Percentiles rank a stretch among this genome's conserved stretches.
Evolutionary conservation across 2,797 vertebrate genomes (phyloP).

Genomic region (Lutjanus argentimaculatus): DNA sequence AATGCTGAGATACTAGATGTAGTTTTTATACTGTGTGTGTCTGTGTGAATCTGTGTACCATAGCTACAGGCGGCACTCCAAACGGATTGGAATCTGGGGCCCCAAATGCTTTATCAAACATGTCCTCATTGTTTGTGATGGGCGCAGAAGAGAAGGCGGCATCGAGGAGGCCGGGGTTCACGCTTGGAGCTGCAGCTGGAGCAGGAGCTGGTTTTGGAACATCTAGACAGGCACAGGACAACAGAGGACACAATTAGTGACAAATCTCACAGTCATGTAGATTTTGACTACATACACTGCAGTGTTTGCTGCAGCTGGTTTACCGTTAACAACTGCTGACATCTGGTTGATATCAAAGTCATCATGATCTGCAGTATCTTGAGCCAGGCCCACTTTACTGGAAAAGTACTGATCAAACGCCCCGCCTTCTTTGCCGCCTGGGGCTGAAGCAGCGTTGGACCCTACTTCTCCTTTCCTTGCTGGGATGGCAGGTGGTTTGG

Average conservation of each 20-base stretch:
- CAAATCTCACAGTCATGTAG: not conserved
- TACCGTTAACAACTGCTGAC: conserved; percentile 80
- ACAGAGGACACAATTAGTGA: conserved; percentile 26
- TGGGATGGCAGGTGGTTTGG: conserved; percentile 92
- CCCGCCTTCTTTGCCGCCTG: conserved; percentile 74
- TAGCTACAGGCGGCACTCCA: conserved; percentile 72
- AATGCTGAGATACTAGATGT: not conserved
- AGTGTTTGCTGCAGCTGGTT: conserved; percentile 26
- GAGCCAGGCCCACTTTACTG: conserved; percentile 87
- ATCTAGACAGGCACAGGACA: conserved; percentile 73
- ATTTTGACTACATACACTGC: not conserved
- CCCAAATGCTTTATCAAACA: conserved; percentile 90
- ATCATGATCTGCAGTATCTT: conserved; percentile 85
- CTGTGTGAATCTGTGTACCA: conserved; percentile 74
- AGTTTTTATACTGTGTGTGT: not conserved
- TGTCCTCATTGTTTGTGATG: conserved; percentile 57
- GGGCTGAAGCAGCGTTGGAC: conserved; percentile 59
- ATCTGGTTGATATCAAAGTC: conserved; percentile 88
- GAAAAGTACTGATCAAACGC: conserved; percentile 89
- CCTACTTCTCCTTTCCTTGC: conserved; percentile 86
- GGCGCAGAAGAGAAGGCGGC: conserved; percentile 72
- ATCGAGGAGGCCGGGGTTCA: conserved; percentile 66
- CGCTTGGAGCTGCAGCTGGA: conserved; percentile 43
- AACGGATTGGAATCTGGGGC: conserved; percentile 79
- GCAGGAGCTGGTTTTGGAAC: conserved; percentile 75